Evolutionary conservation across 2,888 invertebrate genomes (phyloP), one percentile per base, ranked within the genome.

Genomic region (Callinectes sapidus): DNA sequence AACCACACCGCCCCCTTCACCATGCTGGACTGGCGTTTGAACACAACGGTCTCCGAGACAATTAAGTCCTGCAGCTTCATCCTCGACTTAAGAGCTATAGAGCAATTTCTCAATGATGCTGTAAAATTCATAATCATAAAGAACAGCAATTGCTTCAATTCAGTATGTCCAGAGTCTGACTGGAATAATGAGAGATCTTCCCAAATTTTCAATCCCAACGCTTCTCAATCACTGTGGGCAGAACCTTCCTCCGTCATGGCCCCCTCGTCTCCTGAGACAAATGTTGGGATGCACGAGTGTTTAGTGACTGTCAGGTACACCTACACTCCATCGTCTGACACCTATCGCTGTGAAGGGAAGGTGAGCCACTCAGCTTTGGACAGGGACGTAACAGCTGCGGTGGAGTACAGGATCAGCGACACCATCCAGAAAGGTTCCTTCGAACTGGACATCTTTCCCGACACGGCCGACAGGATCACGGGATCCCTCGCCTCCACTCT

Each of bases 361-460:
- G 13, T 92, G 54, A 92, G 90, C 32, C 92, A 92, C 42, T 86
- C 90, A 71, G 16, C 35, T 14, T 48, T 92, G 35, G 66, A 18
- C n/a, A 90, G 66, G n/a, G 92, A 90, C 13, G 18, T 92, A 35
- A 48, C 32, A 35, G 77, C 66, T 71, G 32, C 28, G 71, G 66
- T 87, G 35, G 48, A 90, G 48, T 87, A 71, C 28, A 48, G 42
- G 39, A 48, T n/a, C 71, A 81, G 28, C 32, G 92, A 87, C 32
- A 55, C 55, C 16, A 35, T 28, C 18, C 14, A 54, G 66, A 32
- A 39, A 32, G 92, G 92, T 6, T 48, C 92, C 61, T 48, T 92
- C 55, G 89, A 91, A 23, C 66, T 92, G 88, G 91, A 92, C 89
- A 66, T 92, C 71, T 92, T 92, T 81, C 89, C 92, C 23, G 88